Conservation (phyloP, 2,888 invertebrate genomes). For the Macrosiphum euphorbiae region DNA sequence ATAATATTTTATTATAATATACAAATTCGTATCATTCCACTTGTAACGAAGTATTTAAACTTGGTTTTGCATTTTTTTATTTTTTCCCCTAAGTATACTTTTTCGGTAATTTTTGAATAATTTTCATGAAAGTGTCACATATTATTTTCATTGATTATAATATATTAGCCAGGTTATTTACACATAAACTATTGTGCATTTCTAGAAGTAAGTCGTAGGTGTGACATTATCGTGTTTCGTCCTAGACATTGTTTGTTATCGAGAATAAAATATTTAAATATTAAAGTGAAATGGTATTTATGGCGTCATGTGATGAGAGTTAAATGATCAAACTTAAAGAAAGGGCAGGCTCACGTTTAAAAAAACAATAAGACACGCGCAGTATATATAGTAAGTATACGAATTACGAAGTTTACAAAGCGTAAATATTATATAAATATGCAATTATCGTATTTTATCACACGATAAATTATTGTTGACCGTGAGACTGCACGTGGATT, state of each 20-base stretch:
- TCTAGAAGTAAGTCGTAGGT: not conserved
- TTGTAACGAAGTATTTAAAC: not conserved
- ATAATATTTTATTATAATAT: not conserved
- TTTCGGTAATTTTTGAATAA: not conserved
- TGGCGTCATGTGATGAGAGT: not conserved
- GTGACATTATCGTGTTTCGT: not conserved
- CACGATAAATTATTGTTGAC: not conserved
- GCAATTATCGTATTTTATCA: not conserved
- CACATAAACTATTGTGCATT: not conserved
- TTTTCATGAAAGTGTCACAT: not conserved
- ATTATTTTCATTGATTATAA: not conserved
- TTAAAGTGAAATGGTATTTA: not conserved
- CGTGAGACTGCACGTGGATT: not conserved
- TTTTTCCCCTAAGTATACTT: not conserved
- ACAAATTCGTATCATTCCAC: not conserved
- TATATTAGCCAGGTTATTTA: not conserved
- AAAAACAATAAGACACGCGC: not conserved
- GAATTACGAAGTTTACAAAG: not conserved
- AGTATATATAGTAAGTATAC: not conserved
- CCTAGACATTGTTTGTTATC: not conserved
- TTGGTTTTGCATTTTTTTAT: not conserved
- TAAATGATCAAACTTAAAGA: not conserved
- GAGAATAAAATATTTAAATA: not conserved
- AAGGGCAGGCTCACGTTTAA: not conserved
- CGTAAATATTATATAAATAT: not conserved